Percentiles rank a stretch among this genome's conserved stretches.
Conservation (phyloP, 2,888 invertebrate species). For the Acrobasis suavella region DNA sequence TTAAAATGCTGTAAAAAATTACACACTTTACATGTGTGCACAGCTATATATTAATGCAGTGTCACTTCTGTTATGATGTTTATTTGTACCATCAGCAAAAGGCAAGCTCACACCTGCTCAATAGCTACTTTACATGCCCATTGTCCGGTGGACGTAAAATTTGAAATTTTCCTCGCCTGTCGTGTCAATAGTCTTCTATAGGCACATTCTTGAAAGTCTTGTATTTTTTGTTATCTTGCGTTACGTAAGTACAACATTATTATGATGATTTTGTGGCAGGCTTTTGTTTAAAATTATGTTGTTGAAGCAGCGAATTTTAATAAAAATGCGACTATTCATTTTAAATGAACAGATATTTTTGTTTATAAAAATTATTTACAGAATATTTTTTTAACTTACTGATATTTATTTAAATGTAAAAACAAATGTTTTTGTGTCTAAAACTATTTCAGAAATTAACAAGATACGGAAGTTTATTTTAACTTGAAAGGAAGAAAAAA, state of each 20-base stretch:
- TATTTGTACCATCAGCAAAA: conserved; percentile 10
- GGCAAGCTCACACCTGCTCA: conserved; percentile 63
- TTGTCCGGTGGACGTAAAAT: conserved; percentile 47
- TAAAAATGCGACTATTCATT: background rate
- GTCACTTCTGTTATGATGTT: background rate
- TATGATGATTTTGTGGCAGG: background rate
- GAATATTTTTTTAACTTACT: no score
- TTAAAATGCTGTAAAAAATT: no score
- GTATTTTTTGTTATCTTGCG: conserved; percentile 21
- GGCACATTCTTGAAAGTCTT: conserved; percentile 25
- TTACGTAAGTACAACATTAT: background rate
- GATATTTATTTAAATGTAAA: no score
- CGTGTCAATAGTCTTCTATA: conserved; percentile 36
- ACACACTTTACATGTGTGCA: no score
- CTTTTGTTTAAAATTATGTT: background rate
- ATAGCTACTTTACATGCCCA: conserved; percentile 45
- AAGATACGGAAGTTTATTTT: no score
- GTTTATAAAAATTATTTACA: no score
- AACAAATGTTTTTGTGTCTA: no score
- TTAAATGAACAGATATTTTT: no score
- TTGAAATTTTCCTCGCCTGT: conserved; percentile 57
- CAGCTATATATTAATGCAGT: no score
- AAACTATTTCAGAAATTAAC: no score
- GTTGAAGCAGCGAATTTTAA: background rate
- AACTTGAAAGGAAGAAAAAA: no score